Percentiles rank a stretch among this genome's conserved stretches.
Conservation (phyloP, 2,888 invertebrate species). For the Hirudinaria manillensis region DNA sequence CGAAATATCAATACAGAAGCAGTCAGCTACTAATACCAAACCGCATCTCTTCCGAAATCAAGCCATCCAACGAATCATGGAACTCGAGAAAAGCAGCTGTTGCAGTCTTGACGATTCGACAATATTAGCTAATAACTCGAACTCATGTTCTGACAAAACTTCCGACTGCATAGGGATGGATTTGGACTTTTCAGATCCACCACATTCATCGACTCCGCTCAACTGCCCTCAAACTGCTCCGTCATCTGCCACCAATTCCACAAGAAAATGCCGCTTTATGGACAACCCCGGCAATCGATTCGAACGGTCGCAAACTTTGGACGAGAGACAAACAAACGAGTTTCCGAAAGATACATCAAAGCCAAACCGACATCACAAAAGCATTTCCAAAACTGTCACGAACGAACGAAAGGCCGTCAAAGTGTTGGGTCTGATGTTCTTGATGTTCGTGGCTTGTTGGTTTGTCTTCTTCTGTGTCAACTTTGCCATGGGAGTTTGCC, state of each 20-base stretch:
- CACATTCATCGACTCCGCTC: not conserved
- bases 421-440: constrained; percentile 53
- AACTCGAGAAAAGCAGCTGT: too few species aligned
- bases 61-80: too few species aligned
- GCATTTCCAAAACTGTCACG: constrained; percentile 59
- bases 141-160: too few species aligned
- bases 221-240: not conserved
- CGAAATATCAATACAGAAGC: too few species aligned
- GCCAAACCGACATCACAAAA: not conserved
- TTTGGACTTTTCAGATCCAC: not conserved
- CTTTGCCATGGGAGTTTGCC: constrained; percentile 73
- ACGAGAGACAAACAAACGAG: not conserved
- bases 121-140: too few species aligned
- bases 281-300: not conserved
- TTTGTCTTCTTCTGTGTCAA: constrained; percentile 54
- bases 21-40: too few species aligned
- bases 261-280: not conserved
- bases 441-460: constrained; percentile 53
- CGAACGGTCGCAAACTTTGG: not conserved
- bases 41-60: too few species aligned
- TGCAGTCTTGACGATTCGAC: too few species aligned
- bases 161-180: too few species aligned
- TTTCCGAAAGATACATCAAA: not conserved
- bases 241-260: not conserved
- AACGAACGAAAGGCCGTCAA: constrained; percentile 93